Evolutionary conservation across 2,113 vertebrate genomes (phyloP).

Genomic region (Herpailurus yagouaroundi): DNA sequence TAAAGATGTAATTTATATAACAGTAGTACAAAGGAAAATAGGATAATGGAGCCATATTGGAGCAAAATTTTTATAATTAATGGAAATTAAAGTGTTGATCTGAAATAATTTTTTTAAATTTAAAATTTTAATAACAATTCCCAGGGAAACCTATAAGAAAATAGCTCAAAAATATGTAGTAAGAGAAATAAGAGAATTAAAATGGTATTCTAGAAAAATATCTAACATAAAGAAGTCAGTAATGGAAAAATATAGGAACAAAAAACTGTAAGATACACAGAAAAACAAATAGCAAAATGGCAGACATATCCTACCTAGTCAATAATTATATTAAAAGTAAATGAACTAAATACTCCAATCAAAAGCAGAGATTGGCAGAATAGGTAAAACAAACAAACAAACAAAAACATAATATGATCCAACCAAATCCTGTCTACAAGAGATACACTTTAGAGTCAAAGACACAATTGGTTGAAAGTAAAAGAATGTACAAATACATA

Average conservation of each 20-base stretch:
- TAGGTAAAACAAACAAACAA: background rate
- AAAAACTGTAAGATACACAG: background rate
- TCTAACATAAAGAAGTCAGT: background rate
- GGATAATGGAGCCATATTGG: background rate
- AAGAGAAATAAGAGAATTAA: constrained; percentile 26
- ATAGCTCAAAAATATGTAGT: background rate
- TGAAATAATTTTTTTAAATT: constrained; percentile 15
- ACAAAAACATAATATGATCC: background rate
- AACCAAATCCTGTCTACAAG: background rate
- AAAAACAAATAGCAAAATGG: constrained; percentile 22
- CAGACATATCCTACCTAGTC: background rate
- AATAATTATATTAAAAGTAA: constrained; percentile 39
- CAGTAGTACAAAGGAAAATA: background rate
- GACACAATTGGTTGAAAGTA: background rate
- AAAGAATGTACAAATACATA: constrained; percentile 1
- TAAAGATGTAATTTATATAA: background rate
- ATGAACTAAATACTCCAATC: background rate
- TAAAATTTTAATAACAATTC: constrained; percentile 41
- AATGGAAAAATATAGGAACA: background rate
- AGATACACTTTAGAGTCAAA: background rate
- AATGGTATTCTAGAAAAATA: constrained; percentile 23
- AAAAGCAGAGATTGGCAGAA: constrained; percentile 13
- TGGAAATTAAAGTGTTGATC: background rate
- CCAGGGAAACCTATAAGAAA: background rate
- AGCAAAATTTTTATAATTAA: background rate